A percentile compares a stretch with the other conserved stretches of the same genome.
These are phyloP conservation scores for Pyrochroa serraticornis DNA, from an alignment of 2,888 invertebrate species.

Conservation along the genomic window DNA sequence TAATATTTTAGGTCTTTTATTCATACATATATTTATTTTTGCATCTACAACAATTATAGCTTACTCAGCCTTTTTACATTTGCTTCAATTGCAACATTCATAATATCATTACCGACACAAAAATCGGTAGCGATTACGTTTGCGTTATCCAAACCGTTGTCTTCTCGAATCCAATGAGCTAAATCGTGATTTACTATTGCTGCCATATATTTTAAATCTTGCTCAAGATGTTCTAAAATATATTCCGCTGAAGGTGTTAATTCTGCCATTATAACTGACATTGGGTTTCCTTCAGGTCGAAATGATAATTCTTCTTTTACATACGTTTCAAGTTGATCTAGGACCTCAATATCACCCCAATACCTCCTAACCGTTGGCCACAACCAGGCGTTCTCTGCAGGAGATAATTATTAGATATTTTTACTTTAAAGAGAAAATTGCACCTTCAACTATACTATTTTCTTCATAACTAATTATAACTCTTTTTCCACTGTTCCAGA, in stretches of 20 bases:
- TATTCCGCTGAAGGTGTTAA: slow-evolving; percentile 66
- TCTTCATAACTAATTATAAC: slow-evolving; percentile 62
- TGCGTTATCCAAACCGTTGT: slow-evolving; percentile 63
- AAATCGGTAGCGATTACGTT: slow-evolving; percentile 73
- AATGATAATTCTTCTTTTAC: slow-evolving; percentile 47
- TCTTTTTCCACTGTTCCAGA: slow-evolving; percentile 59
- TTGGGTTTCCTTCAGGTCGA: slow-evolving; percentile 47
- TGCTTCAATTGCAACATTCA: slow-evolving; percentile 64
- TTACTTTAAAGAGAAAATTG: neutral
- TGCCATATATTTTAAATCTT: slow-evolving; percentile 65
- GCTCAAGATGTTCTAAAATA: slow-evolving; percentile 59
- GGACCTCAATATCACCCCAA: slow-evolving; percentile 40
- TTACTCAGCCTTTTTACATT: slow-evolving; percentile 27
- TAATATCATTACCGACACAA: slow-evolving; percentile 68
- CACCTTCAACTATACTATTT: slow-evolving; percentile 1
- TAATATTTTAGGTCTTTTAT: neutral
- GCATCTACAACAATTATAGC: neutral
- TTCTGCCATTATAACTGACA: slow-evolving; percentile 70
- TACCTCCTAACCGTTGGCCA: slow-evolving; percentile 27
- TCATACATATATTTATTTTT: no score
- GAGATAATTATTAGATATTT: slow-evolving; percentile 10
- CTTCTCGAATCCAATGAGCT: slow-evolving; percentile 64
- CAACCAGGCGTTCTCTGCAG: slow-evolving; percentile 27
- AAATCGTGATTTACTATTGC: slow-evolving; percentile 69
- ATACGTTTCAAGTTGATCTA: slow-evolving; percentile 27